phyloP scores from a whole-genome alignment of 2,113 vertebrate genomes.

The Oncorhynchus nerka region DNA sequence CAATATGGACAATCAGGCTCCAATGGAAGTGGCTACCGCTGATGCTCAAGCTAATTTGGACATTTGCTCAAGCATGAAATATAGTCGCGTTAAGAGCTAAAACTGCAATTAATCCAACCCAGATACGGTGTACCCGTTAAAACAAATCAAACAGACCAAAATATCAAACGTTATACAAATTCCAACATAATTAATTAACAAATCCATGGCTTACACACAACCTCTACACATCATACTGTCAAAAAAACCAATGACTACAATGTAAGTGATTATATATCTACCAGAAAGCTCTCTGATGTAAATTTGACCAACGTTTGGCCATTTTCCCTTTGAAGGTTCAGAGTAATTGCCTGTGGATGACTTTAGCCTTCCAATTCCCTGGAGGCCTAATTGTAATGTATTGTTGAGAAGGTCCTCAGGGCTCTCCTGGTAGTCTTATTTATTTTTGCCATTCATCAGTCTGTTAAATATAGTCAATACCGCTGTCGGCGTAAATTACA shows the following conservation, averaged over 20 bases:
- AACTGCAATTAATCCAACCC: conserved; percentile 71
- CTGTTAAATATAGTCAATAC: conserved; percentile 59
- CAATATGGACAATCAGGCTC: conserved; percentile 58
- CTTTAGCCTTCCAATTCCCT: conserved; percentile 48
- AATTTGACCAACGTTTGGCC: background rate
- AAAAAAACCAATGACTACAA: too few relatives aligned
- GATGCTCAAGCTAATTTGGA: conserved; percentile 72
- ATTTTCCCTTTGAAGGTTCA: conserved; percentile 44
- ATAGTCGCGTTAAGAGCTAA: conserved; percentile 67
- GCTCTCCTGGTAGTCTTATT: conserved; percentile 56
- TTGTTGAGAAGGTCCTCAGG: conserved; percentile 40
- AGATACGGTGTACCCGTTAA: conserved; percentile 63
- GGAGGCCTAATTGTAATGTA: conserved; percentile 56
- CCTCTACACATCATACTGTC: too few relatives aligned
- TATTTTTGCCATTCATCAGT: conserved; percentile 50
- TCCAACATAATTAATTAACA: background rate
- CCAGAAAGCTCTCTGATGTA: too few relatives aligned
- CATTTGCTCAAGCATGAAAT: conserved; percentile 69
- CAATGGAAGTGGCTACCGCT: conserved; percentile 63
- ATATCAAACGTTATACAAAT: conserved; percentile 4
- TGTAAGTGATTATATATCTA: too few relatives aligned
- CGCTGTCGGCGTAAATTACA: conserved; percentile 49
- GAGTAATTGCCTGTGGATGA: conserved; percentile 52
- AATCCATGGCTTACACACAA: too few relatives aligned
- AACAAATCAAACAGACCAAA: conserved; percentile 35